A percentile compares a stretch with the other conserved stretches of the same genome.
Conservation (phyloP, 2,113 vertebrate species). For the Cottus gobio region DNA sequence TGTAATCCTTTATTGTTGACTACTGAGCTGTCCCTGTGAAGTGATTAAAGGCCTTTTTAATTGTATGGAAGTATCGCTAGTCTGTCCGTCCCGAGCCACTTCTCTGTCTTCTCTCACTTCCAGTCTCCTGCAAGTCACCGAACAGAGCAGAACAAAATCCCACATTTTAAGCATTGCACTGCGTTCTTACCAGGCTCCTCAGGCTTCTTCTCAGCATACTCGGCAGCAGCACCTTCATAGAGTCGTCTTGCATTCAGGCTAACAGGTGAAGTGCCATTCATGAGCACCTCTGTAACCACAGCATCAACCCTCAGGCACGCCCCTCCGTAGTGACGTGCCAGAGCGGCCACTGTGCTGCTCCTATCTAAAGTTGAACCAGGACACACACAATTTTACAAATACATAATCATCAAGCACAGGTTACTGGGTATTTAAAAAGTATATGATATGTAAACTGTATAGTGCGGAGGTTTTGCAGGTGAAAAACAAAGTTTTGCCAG, state of each 20-base stretch:
- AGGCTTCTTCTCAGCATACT: conserved; percentile 66
- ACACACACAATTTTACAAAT: neutral
- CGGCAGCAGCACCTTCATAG: conserved; percentile 76
- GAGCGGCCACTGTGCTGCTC: conserved; percentile 64
- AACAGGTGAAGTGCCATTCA: conserved; percentile 60
- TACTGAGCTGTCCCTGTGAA: neutral
- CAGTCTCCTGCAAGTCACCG: neutral
- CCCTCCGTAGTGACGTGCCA: conserved; percentile 83
- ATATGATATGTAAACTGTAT: neutral
- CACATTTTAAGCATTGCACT: neutral
- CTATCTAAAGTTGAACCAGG: conserved; percentile 79
- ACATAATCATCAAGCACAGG: neutral
- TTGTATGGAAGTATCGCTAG: neutral
- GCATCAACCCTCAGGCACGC: conserved; percentile 84
- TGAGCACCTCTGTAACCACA: conserved; percentile 84
- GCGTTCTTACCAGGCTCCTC: conserved; percentile 79
- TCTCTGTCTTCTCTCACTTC: neutral
- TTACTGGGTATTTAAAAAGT: neutral
- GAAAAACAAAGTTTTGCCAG: neutral
- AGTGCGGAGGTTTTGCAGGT: neutral
- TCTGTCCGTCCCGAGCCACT: neutral
- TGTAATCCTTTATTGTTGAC: neutral
- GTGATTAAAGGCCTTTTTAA: neutral
- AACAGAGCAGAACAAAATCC: neutral
- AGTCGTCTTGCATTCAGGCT: conserved; percentile 83